A percentile compares a stretch with the other conserved stretches of the same genome.
Conservation (phyloP, 2,888 invertebrate genomes). For the Pomacea canaliculata region DNA sequence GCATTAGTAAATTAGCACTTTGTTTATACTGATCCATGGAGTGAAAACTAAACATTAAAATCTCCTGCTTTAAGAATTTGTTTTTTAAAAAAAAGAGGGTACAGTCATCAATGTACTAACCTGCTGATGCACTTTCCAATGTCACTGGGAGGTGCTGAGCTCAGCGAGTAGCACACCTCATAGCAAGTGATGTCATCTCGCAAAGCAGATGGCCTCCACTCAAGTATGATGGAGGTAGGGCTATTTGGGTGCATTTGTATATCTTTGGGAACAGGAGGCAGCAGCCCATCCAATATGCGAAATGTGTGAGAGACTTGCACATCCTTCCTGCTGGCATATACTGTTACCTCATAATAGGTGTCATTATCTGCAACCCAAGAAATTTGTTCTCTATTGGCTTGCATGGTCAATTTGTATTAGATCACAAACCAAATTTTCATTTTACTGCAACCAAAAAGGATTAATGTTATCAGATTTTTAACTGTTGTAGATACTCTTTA, state of each 20-base stretch:
- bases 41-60: too few relatives aligned
- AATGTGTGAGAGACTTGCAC: constrained; percentile 44
- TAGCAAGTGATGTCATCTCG: constrained; percentile 36
- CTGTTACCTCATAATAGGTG: constrained; percentile 47
- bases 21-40: too few relatives aligned
- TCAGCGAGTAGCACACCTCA: constrained; percentile 39
- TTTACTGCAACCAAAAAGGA: too few relatives aligned
- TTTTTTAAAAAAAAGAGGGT: too few relatives aligned
- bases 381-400: too few relatives aligned
- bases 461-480: too few relatives aligned
- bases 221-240: constrained; percentile 36
- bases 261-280: constrained; percentile 38
- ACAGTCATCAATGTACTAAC: constrained; percentile 16
- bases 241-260: constrained; percentile 35
- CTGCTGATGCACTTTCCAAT: constrained; percentile 20
- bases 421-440: too few relatives aligned
- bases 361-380: constrained; percentile 45
- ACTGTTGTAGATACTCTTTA: too few relatives aligned
- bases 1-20: too few relatives aligned
- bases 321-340: constrained; percentile 36
- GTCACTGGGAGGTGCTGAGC: background rate
- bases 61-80: too few relatives aligned
- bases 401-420: too few relatives aligned
- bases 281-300: constrained; percentile 39
- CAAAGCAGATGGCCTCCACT: constrained; percentile 42